Percentiles rank a stretch among this genome's conserved stretches.
These are phyloP conservation scores for Lordiphosa stackelbergi DNA, from an alignment of 1,140 invertebrate species.

Conservation along the genomic window DNA sequence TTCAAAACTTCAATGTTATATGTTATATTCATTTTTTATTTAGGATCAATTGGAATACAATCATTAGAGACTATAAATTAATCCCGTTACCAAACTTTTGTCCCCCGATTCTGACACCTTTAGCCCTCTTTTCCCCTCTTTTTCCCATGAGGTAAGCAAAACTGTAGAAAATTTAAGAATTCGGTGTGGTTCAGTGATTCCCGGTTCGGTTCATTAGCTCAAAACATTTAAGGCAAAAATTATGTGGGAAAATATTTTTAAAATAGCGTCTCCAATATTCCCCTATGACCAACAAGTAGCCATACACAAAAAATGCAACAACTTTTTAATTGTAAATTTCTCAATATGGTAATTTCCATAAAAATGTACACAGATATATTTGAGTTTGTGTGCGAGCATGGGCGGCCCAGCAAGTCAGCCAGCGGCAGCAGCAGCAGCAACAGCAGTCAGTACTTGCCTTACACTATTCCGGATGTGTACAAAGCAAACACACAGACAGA, in stretches of 20 bases:
- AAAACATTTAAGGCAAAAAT: no score
- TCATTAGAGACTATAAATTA: no score
- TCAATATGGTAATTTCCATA: slow-evolving; percentile 74
- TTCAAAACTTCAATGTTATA: no score
- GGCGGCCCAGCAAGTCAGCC: slow-evolving; percentile 27
- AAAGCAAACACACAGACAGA: slow-evolving; percentile 45
- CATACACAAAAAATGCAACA: slow-evolving; percentile 6
- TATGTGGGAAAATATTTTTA: background rate
- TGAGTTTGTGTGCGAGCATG: slow-evolving; percentile 39
- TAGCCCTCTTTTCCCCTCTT: no score
- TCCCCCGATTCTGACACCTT: no score
- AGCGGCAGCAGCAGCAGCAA: slow-evolving; percentile 4
- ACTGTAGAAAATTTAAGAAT: no score
- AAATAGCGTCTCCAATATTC: slow-evolving; percentile 13
- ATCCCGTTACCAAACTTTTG: no score
- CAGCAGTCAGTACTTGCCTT: slow-evolving; percentile 24
- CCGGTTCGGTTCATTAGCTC: no score
- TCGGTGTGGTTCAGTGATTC: no score
- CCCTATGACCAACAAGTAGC: background rate
- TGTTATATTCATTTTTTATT: no score
- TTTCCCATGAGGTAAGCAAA: no score
- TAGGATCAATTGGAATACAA: no score
- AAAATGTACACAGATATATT: slow-evolving; percentile 32
- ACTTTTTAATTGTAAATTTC: slow-evolving; percentile 71
- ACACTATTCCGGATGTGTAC: slow-evolving; percentile 70